Conservation (phyloP, 2,888 invertebrate species). For the Lamellibrachia columna region DNA sequence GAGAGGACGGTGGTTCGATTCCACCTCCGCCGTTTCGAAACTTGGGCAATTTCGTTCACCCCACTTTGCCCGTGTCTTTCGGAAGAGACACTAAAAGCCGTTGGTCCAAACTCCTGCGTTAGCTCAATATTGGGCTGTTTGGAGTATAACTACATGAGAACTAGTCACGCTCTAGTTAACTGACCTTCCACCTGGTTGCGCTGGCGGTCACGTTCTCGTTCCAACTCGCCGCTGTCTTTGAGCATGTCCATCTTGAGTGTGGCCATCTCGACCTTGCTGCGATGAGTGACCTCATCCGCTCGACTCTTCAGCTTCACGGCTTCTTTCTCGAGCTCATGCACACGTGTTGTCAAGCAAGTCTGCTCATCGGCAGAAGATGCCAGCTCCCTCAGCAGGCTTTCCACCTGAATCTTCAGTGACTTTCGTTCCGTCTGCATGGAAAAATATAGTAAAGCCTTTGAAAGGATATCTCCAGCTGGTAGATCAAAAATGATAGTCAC, state of each 20-base stretch:
- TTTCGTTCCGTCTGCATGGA: slow-evolving; percentile 57
- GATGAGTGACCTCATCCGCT: slow-evolving; percentile 54
- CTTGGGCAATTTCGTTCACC: too few relatives aligned
- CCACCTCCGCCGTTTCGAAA: too few relatives aligned
- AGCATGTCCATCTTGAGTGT: slow-evolving; percentile 64
- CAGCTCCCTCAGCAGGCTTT: slow-evolving; percentile 55
- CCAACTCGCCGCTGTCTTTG: slow-evolving; percentile 60
- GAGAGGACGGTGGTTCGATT: too few relatives aligned
- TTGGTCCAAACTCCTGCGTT: too few relatives aligned
- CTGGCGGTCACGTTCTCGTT: slow-evolving; percentile 61
- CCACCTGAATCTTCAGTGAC: slow-evolving; percentile 58
- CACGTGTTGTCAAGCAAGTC: slow-evolving; percentile 53
- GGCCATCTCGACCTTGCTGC: slow-evolving; percentile 58
- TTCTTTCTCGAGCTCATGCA: slow-evolving; percentile 61
- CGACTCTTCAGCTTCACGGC: slow-evolving; percentile 53
- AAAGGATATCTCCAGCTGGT: neutral
- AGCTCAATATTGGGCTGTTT: too few relatives aligned
- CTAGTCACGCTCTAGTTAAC: neutral
- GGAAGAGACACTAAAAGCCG: too few relatives aligned
- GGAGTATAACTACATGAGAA: too few relatives aligned
- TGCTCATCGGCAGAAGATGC: slow-evolving; percentile 50
- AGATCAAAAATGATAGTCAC: neutral
- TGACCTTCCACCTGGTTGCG: slow-evolving; percentile 59
- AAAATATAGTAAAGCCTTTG: neutral
- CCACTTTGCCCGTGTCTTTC: too few relatives aligned